Conservation (phyloP, 2,888 invertebrate species). For the Diarsia rubi region DNA sequence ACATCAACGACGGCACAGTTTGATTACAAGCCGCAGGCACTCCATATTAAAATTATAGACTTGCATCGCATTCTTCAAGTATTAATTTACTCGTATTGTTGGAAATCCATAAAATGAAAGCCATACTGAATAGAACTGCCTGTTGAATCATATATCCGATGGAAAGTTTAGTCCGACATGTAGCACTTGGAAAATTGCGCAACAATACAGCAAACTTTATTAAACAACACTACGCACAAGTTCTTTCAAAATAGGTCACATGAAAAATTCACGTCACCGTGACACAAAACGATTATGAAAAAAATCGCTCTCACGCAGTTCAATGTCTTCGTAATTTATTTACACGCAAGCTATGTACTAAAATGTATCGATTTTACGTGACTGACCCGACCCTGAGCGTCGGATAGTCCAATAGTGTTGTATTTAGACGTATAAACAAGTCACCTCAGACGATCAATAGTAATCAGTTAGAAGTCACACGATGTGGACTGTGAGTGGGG, state of each 20-base stretch:
- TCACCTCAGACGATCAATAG: slow-evolving; percentile 77
- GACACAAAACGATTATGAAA: slow-evolving; percentile 40
- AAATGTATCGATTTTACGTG: slow-evolving; percentile 74
- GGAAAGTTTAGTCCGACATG: neutral
- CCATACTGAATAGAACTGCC: neutral
- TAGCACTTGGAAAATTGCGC: neutral
- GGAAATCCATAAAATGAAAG: slow-evolving; percentile 2
- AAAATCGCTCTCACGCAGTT: slow-evolving; percentile 50
- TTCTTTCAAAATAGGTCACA: slow-evolving; percentile 32
- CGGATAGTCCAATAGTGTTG: slow-evolving; percentile 72
- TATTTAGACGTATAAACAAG: slow-evolving; percentile 81
- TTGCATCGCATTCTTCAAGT: neutral
- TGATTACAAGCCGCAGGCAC: neutral
- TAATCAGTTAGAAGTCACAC: slow-evolving; percentile 72
- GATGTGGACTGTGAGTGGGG: slow-evolving; percentile 47
- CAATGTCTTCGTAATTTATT: slow-evolving; percentile 66
- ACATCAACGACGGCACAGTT: neutral
- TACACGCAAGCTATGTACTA: slow-evolving; percentile 61
- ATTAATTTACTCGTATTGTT: neutral
- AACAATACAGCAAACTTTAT: too few species aligned
- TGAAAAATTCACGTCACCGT: slow-evolving; percentile 16
- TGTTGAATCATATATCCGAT: slow-evolving; percentile 7
- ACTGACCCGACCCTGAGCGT: slow-evolving; percentile 77
- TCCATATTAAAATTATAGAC: neutral
- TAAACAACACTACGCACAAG: neutral